phyloP scores from a whole-genome alignment of 1,140 invertebrate genomes.

The Chelonus insularis region DNA sequence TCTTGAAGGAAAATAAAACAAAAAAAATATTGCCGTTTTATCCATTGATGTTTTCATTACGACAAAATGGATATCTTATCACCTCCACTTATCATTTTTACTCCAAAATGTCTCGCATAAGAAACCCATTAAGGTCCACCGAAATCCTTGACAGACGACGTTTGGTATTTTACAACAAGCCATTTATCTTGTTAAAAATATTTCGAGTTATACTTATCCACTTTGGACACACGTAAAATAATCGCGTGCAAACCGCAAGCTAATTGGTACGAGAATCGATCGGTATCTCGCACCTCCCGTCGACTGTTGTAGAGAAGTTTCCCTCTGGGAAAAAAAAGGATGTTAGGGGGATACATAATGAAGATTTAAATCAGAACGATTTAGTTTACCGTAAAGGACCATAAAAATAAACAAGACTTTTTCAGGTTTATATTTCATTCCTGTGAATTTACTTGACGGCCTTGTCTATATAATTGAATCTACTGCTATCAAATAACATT shows the following conservation, averaged over 20 bases:
- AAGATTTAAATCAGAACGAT: conserved; percentile 19
- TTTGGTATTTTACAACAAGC: too few relatives aligned
- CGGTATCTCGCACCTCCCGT: conserved; percentile 8
- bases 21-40: too few relatives aligned
- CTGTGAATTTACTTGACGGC: conserved; percentile 8
- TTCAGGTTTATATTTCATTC: neutral
- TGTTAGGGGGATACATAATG: neutral
- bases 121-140: too few relatives aligned
- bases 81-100: too few relatives aligned
- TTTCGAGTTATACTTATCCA: neutral
- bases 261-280: conserved; percentile 16
- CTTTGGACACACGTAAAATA: neutral
- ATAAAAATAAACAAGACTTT: conserved; percentile 10
- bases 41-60: too few relatives aligned
- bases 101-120: too few relatives aligned
- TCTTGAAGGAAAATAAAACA: too few relatives aligned
- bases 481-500: conserved; percentile 7
- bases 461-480: conserved; percentile 10
- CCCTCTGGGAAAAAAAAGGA: conserved; percentile 4
- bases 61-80: too few relatives aligned
- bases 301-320: neutral
- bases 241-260: conserved; percentile 1
- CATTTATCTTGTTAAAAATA: neutral
- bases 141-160: too few relatives aligned
- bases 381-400: conserved; percentile 23